phyloP scores from a whole-genome alignment of 2,888 invertebrate genomes.

The Octodonta nipae region DNA sequence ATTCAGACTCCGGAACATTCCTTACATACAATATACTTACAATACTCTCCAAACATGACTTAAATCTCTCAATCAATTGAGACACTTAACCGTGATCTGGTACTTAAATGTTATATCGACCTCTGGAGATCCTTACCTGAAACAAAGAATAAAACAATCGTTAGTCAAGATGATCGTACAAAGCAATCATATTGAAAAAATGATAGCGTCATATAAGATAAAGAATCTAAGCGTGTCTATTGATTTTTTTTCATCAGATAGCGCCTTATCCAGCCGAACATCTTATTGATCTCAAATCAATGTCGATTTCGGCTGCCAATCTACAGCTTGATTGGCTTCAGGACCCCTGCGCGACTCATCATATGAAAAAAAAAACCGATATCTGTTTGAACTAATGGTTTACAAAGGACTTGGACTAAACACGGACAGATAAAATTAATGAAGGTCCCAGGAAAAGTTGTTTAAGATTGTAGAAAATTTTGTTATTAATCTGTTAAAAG shows the following conservation, averaged over 20 bases:
- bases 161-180: background rate
- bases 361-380: conserved; percentile 5
- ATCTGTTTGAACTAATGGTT: too few relatives aligned
- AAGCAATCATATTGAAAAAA: background rate
- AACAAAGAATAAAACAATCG: conserved; percentile 3
- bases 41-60: too few relatives aligned
- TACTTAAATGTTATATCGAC: too few relatives aligned
- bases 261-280: conserved; percentile 18
- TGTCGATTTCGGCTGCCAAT: conserved; percentile 17
- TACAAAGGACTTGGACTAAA: too few relatives aligned
- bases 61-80: too few relatives aligned
- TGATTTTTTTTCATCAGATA: conserved; percentile 11
- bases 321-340: conserved; percentile 22
- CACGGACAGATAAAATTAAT: too few relatives aligned
- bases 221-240: background rate
- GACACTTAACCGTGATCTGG: too few relatives aligned
- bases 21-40: too few relatives aligned
- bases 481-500: too few relatives aligned
- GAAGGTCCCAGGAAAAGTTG: too few relatives aligned
- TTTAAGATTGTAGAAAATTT: too few relatives aligned
- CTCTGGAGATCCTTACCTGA: conserved; percentile 5
- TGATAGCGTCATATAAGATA: background rate
- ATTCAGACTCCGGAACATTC: too few relatives aligned
- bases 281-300: conserved; percentile 22
- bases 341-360: conserved; percentile 21